Base-by-base conservation (phyloP, 2,888 invertebrate genomes). In the Diaphora mendica region DNA sequence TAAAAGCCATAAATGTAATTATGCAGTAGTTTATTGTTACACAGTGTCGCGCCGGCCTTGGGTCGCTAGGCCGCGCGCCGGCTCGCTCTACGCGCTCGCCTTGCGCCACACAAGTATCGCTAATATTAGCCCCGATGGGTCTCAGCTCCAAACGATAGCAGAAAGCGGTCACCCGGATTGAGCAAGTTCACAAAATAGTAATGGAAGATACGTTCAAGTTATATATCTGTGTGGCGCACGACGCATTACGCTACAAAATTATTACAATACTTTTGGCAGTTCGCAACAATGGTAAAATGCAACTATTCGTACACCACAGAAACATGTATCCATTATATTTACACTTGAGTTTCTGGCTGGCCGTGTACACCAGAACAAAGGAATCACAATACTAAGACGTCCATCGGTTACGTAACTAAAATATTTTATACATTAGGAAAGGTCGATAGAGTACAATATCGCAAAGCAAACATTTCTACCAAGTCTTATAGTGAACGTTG, bases 201-300 rank as follows among this genome's bases (percentile, higher is more conserved):
- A 73, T 76, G 69, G 67, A 71, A 73, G 71, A 72, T 70, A 72
- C 15, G 17, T 67, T 62, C 15, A 33, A 11, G 48, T n/a, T 62
- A 35, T 70, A 79, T 79, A 74, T 77, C 72, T 68, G 78, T 85
- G 86, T 87, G 89, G 86, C 85, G 85, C 77, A 78, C 78, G 79
- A 82, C 85, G 84, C 42, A 44, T 81, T 80, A 85, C 89, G 91
- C 93, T 93, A 94, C 90, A 93, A 92, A 92, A 91, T 91, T 89
- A 93, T 92, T 92, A 94, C 90, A 94, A 92, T 93, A 93, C 90
- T 93, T 95, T 95, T 95, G 95, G 95, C 95, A 95, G 95, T 94
- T 93, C 91, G 94, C 94, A 93, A 94, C 91, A 93, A 94, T 93
- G 94, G 94, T 95, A 94, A 95, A 94, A 94, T 95, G 95, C 95